These are phyloP conservation scores for Hesperia comma DNA, from an alignment of 2,888 invertebrate species.

Conservation along the genomic window DNA sequence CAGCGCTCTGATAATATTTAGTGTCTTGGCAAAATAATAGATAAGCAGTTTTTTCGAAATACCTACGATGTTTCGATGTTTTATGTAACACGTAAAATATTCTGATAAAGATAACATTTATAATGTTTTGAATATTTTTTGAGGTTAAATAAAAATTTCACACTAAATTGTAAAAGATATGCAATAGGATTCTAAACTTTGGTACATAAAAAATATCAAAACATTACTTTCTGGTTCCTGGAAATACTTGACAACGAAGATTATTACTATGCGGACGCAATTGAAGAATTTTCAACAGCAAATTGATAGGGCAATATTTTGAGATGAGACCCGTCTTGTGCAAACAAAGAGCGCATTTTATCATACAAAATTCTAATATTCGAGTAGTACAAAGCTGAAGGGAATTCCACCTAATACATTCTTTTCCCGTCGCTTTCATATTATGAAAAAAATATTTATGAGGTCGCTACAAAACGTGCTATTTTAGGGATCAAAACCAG, in stretches of 20 bases:
- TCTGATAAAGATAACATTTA: too few species aligned
- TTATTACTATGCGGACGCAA: too few species aligned
- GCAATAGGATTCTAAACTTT: too few species aligned
- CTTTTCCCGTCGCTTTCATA: not conserved
- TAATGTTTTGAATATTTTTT: too few species aligned
- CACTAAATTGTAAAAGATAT: too few species aligned
- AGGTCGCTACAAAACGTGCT: not conserved
- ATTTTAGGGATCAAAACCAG: not conserved
- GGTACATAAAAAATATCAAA: too few species aligned
- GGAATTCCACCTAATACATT: constrained; percentile 19
- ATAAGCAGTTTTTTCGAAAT: not conserved
- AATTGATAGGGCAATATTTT: not conserved
- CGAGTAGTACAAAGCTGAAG: constrained; percentile 26
- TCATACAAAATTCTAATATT: constrained; percentile 34
- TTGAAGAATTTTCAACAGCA: too few species aligned
- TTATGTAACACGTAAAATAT: too few species aligned
- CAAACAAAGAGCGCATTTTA: constrained; percentile 34
- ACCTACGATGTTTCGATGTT: not conserved
- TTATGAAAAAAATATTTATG: not conserved
- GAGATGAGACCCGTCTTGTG: constrained; percentile 1
- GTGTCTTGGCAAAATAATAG: not conserved
- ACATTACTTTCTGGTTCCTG: too few species aligned
- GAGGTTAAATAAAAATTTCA: too few species aligned
- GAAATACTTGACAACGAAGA: too few species aligned
- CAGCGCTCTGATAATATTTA: constrained; percentile 19